A percentile compares a stretch with the other conserved stretches of the same genome.
Evolutionary conservation across 2,888 invertebrate species (phyloP).

Genomic region (Orthonevra nobilis): DNA sequence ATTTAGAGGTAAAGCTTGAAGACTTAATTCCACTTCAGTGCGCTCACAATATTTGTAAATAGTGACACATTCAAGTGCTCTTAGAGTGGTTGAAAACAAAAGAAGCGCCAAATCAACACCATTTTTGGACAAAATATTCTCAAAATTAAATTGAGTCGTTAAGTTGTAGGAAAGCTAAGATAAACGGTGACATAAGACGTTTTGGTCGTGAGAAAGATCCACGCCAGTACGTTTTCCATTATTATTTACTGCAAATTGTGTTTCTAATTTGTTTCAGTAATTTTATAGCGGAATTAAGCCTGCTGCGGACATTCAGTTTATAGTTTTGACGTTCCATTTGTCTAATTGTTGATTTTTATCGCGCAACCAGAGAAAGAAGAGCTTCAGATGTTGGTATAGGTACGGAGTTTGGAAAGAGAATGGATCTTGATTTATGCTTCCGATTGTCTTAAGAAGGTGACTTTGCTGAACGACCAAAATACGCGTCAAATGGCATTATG

Average conservation of each 20-base stretch:
- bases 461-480: no score
- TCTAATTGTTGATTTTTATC: neutral
- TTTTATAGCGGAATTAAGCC: no score
- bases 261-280: slow-evolving; percentile 4
- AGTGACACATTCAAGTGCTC: slow-evolving; percentile 1
- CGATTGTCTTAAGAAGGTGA: no score
- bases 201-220: slow-evolving; percentile 33
- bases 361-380: no score
- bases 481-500: no score
- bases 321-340: neutral
- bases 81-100: slow-evolving; percentile 4
- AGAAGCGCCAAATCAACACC: neutral
- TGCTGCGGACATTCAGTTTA: neutral
- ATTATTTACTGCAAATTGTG: slow-evolving; percentile 6
- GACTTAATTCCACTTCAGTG: slow-evolving; percentile 18
- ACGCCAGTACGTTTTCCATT: neutral
- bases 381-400: no score
- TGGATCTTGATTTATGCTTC: no score
- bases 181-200: slow-evolving; percentile 29
- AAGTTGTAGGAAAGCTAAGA: slow-evolving; percentile 23
- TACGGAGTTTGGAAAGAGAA: no score
- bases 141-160: slow-evolving; percentile 21
- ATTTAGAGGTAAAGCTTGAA: slow-evolving; percentile 31
- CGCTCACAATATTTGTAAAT: slow-evolving; percentile 13
- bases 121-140: neutral